Conservation (phyloP, 2,888 invertebrate species). For the Zaprionus lineosus region DNA sequence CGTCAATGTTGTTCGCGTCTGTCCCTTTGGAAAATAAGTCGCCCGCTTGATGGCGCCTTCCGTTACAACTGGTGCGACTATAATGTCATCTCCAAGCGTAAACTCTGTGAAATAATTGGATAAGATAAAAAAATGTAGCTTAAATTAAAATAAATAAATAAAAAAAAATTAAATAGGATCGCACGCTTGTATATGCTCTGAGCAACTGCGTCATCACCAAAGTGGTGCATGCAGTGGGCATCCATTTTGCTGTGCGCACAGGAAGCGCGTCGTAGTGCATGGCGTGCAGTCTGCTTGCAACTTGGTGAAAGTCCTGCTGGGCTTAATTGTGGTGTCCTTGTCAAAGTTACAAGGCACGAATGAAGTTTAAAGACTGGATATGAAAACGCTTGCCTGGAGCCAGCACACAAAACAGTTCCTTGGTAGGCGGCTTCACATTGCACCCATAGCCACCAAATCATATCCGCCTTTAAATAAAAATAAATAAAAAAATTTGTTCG, state of each 20-base stretch:
- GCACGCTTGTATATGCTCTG: slow-evolving; percentile 85
- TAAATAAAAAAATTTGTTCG: background rate
- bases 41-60: slow-evolving; percentile 86
- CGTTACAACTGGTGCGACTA: slow-evolving; percentile 90
- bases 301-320: slow-evolving; percentile 86
- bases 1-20: slow-evolving; percentile 84
- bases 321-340: slow-evolving; percentile 85
- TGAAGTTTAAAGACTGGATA: slow-evolving; percentile 91
- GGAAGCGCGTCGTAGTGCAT: slow-evolving; percentile 86
- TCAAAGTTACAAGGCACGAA: slow-evolving; percentile 90
- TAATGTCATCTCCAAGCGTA: slow-evolving; percentile 89
- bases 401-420: slow-evolving; percentile 88
- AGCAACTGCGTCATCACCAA: slow-evolving; percentile 89
- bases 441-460: slow-evolving; percentile 88
- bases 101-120: slow-evolving; percentile 85
- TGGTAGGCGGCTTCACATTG: slow-evolving; percentile 83
- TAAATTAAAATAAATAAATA: background rate
- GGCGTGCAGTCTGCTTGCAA: slow-evolving; percentile 87
- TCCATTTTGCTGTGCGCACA: slow-evolving; percentile 85
- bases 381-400: slow-evolving; percentile 89
- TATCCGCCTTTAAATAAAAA: slow-evolving; percentile 85
- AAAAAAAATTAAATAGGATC: slow-evolving; percentile 15
- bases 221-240: slow-evolving; percentile 91
- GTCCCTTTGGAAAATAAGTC: slow-evolving; percentile 91
- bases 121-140: background rate